Percentiles rank a stretch among this genome's conserved stretches.
phyloP scores from a whole-genome alignment of 2,888 invertebrate genomes.

The Altica lythri region DNA sequence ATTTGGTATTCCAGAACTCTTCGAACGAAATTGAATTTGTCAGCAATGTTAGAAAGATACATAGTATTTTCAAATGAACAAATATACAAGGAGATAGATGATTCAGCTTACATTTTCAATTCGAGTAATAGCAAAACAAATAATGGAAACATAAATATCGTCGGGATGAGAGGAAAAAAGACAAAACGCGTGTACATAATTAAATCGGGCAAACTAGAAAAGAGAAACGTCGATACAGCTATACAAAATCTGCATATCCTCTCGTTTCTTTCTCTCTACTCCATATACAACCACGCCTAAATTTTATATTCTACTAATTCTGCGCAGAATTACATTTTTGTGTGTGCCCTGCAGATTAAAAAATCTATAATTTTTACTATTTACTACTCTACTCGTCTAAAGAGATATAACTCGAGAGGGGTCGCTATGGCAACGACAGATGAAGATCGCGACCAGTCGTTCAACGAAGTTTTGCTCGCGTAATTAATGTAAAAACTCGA shows the following conservation, averaged over 20 bases:
- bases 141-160: not conserved
- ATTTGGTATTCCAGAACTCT: too few relatives aligned
- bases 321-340: slow-evolving; percentile 57
- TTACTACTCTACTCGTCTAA: slow-evolving; percentile 50
- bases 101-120: not conserved
- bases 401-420: slow-evolving; percentile 41
- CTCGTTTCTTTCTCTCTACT: slow-evolving; percentile 37
- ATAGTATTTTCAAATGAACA: not conserved
- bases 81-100: not conserved
- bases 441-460: slow-evolving; percentile 41
- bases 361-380: slow-evolving; percentile 56
- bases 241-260: slow-evolving; percentile 50
- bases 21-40: too few relatives aligned
- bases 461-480: slow-evolving; percentile 38
- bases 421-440: slow-evolving; percentile 44
- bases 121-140: not conserved
- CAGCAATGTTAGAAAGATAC: too few relatives aligned
- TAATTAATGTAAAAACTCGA: slow-evolving; percentile 41
- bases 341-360: slow-evolving; percentile 51
- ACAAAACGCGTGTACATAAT: slow-evolving; percentile 53
- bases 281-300: slow-evolving; percentile 54
- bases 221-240: slow-evolving; percentile 58
- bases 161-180: slow-evolving; percentile 41
- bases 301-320: slow-evolving; percentile 58
- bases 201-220: slow-evolving; percentile 56